Conservation (phyloP, 2,888 invertebrate species). For the Uropetala carovei region DNA sequence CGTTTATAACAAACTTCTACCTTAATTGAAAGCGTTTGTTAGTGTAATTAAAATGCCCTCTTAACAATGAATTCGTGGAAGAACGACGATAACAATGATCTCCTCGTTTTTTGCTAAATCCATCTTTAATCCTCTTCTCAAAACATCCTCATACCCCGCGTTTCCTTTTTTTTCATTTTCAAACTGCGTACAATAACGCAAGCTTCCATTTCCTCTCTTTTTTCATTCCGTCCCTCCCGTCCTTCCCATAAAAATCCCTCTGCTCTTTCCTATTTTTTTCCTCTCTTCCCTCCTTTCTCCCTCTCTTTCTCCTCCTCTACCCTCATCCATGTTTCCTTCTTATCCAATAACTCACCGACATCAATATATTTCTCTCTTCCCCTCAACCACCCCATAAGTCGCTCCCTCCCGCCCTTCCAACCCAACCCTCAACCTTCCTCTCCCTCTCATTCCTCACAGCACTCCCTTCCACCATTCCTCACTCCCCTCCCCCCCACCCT, state of each 20-base stretch:
- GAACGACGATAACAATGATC: background rate
- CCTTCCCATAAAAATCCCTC: background rate
- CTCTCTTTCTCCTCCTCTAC: background rate
- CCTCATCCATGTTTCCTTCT: background rate
- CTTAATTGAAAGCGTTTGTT: constrained; percentile 7
- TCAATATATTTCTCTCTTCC: background rate
- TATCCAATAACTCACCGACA: background rate
- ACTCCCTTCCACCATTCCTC: background rate
- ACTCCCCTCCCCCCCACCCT: background rate
- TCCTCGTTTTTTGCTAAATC: background rate
- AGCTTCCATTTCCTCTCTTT: background rate
- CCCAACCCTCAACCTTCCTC: background rate
- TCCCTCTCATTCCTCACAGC: background rate
- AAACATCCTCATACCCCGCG: background rate
- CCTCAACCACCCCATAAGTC: background rate
- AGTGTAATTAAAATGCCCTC: background rate
- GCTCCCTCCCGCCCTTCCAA: background rate
- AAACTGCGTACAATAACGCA: background rate
- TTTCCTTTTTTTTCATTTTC: background rate
- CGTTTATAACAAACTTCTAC: constrained; percentile 2
- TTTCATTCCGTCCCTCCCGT: background rate
- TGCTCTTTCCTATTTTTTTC: background rate
- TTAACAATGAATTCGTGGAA: background rate
- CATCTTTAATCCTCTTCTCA: background rate
- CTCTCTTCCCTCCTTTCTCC: background rate